Percentiles rank a stretch among this genome's conserved stretches.
Conservation (phyloP, 2,888 invertebrate species). For the Operophtera brumata region DNA sequence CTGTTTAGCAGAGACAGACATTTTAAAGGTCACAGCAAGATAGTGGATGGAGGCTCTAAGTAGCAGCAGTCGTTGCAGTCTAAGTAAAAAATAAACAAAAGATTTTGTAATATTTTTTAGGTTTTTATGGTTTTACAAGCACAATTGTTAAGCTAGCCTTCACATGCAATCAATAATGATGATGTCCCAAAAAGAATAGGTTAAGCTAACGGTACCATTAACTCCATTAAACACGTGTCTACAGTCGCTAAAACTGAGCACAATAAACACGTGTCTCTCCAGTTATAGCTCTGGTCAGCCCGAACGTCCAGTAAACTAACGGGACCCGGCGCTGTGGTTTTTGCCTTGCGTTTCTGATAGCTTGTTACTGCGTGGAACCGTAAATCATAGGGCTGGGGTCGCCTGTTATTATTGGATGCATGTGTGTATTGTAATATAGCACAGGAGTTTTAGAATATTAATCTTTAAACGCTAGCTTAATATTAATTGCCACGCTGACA, state of each 20-base stretch:
- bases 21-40: no score
- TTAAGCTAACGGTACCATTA: neutral
- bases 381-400: conserved; percentile 18
- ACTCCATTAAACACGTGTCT: neutral
- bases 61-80: no score
- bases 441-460: no score
- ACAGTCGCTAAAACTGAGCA: neutral
- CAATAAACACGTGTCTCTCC: conserved; percentile 13
- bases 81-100: neutral
- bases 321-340: conserved; percentile 44
- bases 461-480: no score
- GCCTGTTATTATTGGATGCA: conserved; percentile 4
- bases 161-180: neutral
- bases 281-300: conserved; percentile 31
- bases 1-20: no score
- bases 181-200: neutral
- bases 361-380: conserved; percentile 28
- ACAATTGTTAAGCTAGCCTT: neutral
- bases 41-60: no score
- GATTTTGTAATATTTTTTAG: neutral
- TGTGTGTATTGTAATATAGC: neutral
- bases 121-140: conserved; percentile 2
- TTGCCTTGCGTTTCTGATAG: conserved; percentile 35
- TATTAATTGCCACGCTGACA: no score
- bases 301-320: conserved; percentile 42